These are phyloP conservation scores for Labeo calbasu DNA, from an alignment of 2,797 vertebrate genomes.

Conservation along the genomic window DNA sequence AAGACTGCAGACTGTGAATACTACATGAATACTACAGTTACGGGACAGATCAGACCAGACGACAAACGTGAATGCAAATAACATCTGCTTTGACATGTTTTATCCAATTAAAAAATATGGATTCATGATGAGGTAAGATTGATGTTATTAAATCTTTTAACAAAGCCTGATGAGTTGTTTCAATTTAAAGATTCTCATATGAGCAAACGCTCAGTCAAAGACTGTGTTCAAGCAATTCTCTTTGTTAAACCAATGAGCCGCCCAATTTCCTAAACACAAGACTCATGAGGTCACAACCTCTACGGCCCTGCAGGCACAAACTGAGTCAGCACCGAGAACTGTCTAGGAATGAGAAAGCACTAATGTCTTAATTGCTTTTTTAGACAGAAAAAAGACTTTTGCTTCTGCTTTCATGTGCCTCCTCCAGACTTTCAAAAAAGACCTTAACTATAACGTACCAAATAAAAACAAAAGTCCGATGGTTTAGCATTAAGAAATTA, in stretches of 20 bases:
- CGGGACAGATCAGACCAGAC: background rate
- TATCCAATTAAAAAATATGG: background rate
- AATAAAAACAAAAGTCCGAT: background rate
- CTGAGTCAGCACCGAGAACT: background rate
- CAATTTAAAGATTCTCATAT: background rate
- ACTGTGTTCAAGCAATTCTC: background rate
- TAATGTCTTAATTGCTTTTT: background rate
- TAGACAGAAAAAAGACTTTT: background rate
- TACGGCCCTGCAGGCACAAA: background rate
- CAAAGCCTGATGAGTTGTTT: background rate
- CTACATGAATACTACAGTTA: background rate
- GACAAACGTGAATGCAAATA: background rate
- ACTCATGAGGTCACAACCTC: slow-evolving; percentile 14
- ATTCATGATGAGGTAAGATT: background rate
- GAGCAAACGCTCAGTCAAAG: background rate
- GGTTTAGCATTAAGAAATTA: background rate
- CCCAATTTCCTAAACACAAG: slow-evolving; percentile 10
- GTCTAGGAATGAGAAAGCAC: background rate
- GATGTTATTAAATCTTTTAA: background rate
- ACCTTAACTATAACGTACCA: background rate
- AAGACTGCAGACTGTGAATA: background rate
- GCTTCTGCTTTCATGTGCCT: background rate
- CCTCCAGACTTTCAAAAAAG: background rate
- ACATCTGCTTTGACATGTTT: background rate
- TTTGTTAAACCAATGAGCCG: background rate